A percentile compares a stretch with the other conserved stretches of the same genome.
Evolutionary conservation across 2,797 vertebrate species (phyloP).

Genomic region (Poecile montanus): DNA sequence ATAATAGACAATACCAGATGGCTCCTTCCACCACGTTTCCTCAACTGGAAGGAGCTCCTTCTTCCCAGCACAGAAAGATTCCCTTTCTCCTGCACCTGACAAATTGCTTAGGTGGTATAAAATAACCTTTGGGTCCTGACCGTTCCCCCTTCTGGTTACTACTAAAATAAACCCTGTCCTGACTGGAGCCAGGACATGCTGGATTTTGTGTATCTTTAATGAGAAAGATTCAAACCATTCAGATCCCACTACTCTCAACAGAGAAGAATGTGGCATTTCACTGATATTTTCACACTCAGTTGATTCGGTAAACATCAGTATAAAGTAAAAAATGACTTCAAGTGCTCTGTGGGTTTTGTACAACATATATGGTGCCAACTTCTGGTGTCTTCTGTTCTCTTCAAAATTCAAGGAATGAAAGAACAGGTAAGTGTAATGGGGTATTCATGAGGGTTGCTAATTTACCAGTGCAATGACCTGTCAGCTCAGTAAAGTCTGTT

Average conservation of each 20-base stretch:
- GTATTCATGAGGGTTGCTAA: background rate
- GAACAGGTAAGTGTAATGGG: background rate
- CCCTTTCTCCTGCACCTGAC: background rate
- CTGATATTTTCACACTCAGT: background rate
- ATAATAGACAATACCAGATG: background rate
- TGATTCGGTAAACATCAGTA: background rate
- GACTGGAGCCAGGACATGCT: background rate
- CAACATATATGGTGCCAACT: background rate
- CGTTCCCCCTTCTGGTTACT: background rate
- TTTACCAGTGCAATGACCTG: background rate
- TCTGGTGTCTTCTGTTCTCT: background rate
- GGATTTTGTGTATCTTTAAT: background rate
- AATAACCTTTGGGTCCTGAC: background rate
- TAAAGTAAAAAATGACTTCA: background rate
- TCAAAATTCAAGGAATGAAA: background rate
- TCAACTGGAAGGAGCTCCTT: background rate
- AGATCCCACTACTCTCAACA: background rate
- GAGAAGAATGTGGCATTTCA: background rate
- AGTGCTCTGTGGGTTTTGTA: background rate
- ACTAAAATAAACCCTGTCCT: background rate
- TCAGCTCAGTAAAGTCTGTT: background rate
- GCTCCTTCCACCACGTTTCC: background rate
- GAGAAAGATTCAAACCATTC: background rate
- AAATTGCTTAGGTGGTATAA: background rate
- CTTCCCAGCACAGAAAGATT: background rate